Base-by-base conservation (phyloP, 2,113 vertebrate species). In the Tiliqua scincoides region DNA sequence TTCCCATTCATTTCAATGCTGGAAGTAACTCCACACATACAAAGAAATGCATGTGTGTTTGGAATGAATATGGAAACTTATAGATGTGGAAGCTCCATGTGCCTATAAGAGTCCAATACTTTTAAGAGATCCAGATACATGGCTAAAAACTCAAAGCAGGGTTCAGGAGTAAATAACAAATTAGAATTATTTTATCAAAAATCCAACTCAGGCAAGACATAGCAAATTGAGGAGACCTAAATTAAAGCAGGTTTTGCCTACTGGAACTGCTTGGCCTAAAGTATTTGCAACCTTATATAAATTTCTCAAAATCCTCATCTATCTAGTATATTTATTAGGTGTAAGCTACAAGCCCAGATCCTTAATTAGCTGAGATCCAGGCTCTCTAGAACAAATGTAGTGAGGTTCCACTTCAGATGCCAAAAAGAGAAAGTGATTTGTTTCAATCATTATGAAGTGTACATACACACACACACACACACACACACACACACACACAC, bases 301-400 rank as follows among this genome's bases (percentile, higher is more conserved):
- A 85, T 90, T 89, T 83, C 88, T 92, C 85, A 92, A 95, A 95
- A 93, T 93, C 86, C 92, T 95, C 90, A 90, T 88, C 88, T 88
- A 87, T 92, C 90, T 88, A 86, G 84, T 88, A 67, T 88, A 92
- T 91, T 95, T 94, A 93, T 91, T 92, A 90, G 76, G 85, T 65
- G 4, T 73, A 78, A 77, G 83, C 73, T 79, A 62, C 79, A 88
- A 91, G 90, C 73, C 83, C 54, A 65, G 83, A 87, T 70, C 91
- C 88, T 93, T 90, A 90, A 95, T 94, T 94, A 94, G 90, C 87
- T 91, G 91, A 93, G 92, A 92, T 89, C 87, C 73, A 91, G 54
- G 92, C 91, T 93, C 89, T 91, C 90, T 91, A 92, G 91, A 94
- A 91, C 82, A 96, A 94, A 94, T 92, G 90, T 89, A 88, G 17